A percentile compares a stretch with the other conserved stretches of the same genome.
Evolutionary conservation across 2,113 vertebrate species (phyloP).

Genomic region (Scytalopus superciliaris): DNA sequence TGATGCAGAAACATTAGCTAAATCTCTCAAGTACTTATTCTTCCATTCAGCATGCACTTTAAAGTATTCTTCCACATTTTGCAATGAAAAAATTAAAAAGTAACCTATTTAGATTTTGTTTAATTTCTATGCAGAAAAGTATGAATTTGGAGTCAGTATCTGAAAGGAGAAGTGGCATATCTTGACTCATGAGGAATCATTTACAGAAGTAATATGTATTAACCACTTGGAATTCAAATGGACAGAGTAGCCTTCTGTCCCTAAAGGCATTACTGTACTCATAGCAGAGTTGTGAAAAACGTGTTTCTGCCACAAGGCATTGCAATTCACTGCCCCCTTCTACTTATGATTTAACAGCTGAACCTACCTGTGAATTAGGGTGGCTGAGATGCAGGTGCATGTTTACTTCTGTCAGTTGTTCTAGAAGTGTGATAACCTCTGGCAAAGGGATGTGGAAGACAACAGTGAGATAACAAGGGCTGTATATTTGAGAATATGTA

Average conservation of each 20-base stretch:
- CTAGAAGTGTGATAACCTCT: neutral
- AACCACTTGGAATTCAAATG: neutral
- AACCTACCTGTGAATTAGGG: neutral
- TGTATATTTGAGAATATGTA: neutral
- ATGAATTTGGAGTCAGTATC: neutral
- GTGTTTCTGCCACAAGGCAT: neutral
- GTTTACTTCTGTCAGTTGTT: neutral
- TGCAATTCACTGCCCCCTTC: neutral
- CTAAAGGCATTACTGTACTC: neutral
- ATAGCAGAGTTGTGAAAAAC: neutral
- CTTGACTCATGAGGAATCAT: neutral
- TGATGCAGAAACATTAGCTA: neutral
- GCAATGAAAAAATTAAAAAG: neutral
- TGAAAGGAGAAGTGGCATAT: neutral
- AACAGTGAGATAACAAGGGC: accelerated
- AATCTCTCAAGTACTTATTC: neutral
- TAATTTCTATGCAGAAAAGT: neutral
- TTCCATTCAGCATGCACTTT: neutral
- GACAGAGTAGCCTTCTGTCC: neutral
- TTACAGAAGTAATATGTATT: neutral
- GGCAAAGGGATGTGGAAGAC: neutral
- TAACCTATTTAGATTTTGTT: neutral
- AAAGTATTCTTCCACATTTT: neutral
- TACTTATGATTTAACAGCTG: neutral
- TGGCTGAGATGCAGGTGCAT: neutral